These are phyloP conservation scores for Hippopotamus amphibius DNA, from an alignment of 2,113 vertebrate genomes.

Conservation along the genomic window DNA sequence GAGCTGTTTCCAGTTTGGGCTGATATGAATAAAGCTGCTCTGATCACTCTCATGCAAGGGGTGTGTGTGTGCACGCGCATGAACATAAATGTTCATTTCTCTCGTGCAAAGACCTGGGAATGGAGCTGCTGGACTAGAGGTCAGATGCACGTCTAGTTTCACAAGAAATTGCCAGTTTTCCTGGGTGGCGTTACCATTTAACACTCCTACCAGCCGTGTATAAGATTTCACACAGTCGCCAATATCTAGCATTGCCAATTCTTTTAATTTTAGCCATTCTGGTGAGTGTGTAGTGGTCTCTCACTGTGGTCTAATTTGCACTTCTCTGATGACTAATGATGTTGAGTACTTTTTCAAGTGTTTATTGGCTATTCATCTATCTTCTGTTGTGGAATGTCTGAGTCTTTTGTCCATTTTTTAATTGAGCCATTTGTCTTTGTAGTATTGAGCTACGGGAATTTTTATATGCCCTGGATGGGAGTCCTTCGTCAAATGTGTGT, in stretches of 20 bases:
- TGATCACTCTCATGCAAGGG: not conserved
- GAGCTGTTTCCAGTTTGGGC: not conserved
- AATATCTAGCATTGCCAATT: fast-evolving
- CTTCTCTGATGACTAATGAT: not conserved
- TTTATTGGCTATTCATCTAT: not conserved
- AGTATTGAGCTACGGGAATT: not conserved
- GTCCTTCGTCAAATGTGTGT: not conserved
- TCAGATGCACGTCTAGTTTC: too few species aligned
- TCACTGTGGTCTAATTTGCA: not conserved
- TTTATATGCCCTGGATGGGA: not conserved
- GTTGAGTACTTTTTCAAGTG: not conserved
- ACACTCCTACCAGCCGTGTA: fast-evolving
- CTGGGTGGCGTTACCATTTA: not conserved
- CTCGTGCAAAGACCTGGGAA: not conserved
- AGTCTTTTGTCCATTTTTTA: not conserved
- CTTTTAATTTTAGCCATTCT: fast-evolving
- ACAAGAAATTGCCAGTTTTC: not conserved
- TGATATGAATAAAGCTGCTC: not conserved
- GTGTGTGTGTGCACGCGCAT: not conserved
- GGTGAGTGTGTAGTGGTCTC: fast-evolving
- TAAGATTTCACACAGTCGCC: fast-evolving
- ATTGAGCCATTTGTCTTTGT: not conserved
- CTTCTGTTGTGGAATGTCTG: not conserved
- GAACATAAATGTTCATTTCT: not conserved
- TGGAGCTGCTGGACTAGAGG: fast-evolving